phyloP scores from a whole-genome alignment of 2,113 vertebrate genomes.

The Lepisosteus osseus region DNA sequence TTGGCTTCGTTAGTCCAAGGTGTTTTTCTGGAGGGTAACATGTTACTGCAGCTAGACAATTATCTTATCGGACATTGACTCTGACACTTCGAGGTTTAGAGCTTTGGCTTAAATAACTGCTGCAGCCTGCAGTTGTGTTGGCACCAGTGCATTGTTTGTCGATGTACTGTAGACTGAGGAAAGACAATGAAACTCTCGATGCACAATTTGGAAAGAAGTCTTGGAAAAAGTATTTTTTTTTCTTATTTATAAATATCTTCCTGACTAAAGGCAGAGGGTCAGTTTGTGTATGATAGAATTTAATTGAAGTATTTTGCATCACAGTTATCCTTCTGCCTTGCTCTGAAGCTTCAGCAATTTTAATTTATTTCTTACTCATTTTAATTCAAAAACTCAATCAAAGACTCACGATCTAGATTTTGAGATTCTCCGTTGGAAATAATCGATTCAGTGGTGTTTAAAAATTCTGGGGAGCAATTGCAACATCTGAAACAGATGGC shows the following conservation, averaged over 20 bases:
- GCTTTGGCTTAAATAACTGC: conserved; percentile 1
- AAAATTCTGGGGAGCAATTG: background rate
- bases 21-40: background rate
- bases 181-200: background rate
- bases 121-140: too few relatives aligned
- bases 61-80: conserved; percentile 11
- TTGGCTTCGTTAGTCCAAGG: background rate
- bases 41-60: conserved; percentile 8
- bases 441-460: conserved; percentile 10
- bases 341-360: background rate
- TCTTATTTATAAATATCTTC: too few relatives aligned
- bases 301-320: too few relatives aligned
- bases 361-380: background rate
- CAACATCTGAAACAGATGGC: background rate
- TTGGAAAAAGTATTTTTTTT: too few relatives aligned
- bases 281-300: too few relatives aligned
- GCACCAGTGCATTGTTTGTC: background rate
- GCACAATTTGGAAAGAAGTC: too few relatives aligned
- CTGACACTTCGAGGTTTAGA: conserved; percentile 22
- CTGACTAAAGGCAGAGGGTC: too few relatives aligned
- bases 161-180: background rate
- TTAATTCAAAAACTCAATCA: background rate
- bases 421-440: conserved; percentile 7
- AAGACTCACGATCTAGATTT: background rate
- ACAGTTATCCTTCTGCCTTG: background rate